Base-by-base conservation (phyloP, 1,140 invertebrate species). In the Zaprionus camerounensis region DNA sequence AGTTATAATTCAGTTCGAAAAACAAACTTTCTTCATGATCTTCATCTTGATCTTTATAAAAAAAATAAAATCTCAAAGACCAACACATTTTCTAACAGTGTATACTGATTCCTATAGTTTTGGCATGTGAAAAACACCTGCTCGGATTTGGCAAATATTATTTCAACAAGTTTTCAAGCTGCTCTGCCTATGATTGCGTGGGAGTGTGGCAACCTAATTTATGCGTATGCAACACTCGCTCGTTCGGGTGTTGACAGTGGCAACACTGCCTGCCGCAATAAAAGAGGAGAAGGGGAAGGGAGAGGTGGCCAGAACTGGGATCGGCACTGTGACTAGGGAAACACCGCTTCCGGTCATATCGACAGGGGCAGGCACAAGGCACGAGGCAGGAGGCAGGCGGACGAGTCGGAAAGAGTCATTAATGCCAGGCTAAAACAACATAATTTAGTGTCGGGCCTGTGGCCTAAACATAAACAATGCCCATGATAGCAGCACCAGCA, bases 341-440 rank as follows among this genome's bases (percentile, higher is more conserved):
- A 58, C 38, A 78, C 17, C 55, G 76, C 82, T 82, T 85, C 76
- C 82, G 76, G 82, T 78, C 82, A 71, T 59, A 85, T 78, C 68
- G 65, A 85, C 71, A 76, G 56, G 36, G 55, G 31, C 67, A 46
- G 17, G 31, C 26, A 38, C 2, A 15, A 41, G 15, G 15, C 38
- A 41, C 46, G 57, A 24, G 26, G 57, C 34, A 34, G 7, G 28
- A 53, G 61, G 59, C 7, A 12, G 49, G 11, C 13, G 20, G n/a
- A 41, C 15, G 41, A 62, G 59, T 70, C 57, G 56, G 57, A 72
- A 76, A 68, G 76, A 73, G 80, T 69, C 83, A 74, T 87, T 82
- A 77, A 76, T 67, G 80, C 76, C 69, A 76, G 73, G 82, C 75
- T 87, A 82, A 86, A 87, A 87, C 69, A 87, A 87, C 82, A 80